phyloP scores from a whole-genome alignment of 1,140 invertebrate species.

The Panagrolaimus sp. region DNA sequence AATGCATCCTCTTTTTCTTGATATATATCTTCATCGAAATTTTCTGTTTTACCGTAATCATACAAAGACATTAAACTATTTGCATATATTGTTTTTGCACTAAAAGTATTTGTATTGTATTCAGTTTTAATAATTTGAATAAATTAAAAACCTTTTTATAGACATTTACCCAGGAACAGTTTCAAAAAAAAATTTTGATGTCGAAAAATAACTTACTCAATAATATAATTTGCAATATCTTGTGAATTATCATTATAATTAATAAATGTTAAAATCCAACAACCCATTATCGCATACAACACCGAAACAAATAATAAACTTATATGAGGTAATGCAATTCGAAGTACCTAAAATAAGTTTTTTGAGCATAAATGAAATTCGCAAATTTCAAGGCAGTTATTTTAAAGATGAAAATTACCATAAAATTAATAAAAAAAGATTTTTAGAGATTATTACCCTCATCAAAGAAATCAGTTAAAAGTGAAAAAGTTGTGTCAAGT shows the following conservation, averaged over 20 bases:
- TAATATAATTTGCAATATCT: slow-evolving; percentile 15
- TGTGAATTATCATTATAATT: slow-evolving; percentile 30
- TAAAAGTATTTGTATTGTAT: slow-evolving; percentile 18
- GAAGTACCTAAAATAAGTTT: slow-evolving; percentile 55
- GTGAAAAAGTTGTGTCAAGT: too few species aligned
- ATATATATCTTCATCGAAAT: neutral
- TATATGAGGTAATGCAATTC: slow-evolving; percentile 57
- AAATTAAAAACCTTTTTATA: too few species aligned
- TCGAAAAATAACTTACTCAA: neutral
- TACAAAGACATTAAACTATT: slow-evolving; percentile 3
- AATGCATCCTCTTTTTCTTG: neutral
- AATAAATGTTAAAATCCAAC: slow-evolving; percentile 50
- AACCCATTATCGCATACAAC: slow-evolving; percentile 50
- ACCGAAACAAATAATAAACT: slow-evolving; percentile 55
- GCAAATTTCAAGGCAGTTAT: too few species aligned
- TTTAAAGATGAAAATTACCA: too few species aligned
- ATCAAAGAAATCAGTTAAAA: too few species aligned
- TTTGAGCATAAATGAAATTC: too few species aligned
- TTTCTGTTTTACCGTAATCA: slow-evolving; percentile 4
- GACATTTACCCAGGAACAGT: too few species aligned
- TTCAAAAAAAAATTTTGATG: too few species aligned
- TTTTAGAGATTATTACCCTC: too few species aligned
- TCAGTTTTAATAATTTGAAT: too few species aligned
- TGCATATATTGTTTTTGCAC: slow-evolving; percentile 21
- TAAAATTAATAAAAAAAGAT: too few species aligned